Percentiles rank a stretch among this genome's conserved stretches.
Conservation (phyloP, 2,797 vertebrate species). For the Scolopax bukidnonensis region DNA sequence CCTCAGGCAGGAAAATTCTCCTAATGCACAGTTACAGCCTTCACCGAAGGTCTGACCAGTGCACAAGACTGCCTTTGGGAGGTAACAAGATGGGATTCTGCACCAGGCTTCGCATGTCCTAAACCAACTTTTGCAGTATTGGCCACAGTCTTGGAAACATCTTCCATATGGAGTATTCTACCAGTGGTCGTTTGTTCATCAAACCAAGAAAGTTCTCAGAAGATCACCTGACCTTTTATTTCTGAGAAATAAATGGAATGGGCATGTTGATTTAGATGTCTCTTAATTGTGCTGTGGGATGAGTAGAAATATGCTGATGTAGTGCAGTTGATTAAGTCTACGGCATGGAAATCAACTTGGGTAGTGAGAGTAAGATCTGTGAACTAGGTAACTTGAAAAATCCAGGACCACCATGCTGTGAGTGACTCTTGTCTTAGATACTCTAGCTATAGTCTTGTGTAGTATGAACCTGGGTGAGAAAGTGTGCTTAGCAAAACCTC, state of each 20-base stretch:
- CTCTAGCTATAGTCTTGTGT: too few species aligned
- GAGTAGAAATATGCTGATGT: neutral
- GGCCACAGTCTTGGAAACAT: neutral
- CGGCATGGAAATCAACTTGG: neutral
- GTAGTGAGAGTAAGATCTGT: neutral
- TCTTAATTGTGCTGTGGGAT: neutral
- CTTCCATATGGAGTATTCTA: neutral
- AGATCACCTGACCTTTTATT: conserved; percentile 23
- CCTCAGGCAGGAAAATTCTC: conserved; percentile 97
- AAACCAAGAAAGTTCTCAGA: conserved; percentile 15
- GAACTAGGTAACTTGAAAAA: neutral
- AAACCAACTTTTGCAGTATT: neutral
- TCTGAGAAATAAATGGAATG: conserved; percentile 66
- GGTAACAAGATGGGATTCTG: neutral
- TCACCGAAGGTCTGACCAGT: neutral
- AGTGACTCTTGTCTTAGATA: neutral
- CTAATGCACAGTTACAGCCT: conserved; percentile 67
- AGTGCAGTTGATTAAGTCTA: neutral
- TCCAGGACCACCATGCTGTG: neutral
- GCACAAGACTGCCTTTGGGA: conserved; percentile 13
- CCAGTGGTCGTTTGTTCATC: conserved; percentile 10
- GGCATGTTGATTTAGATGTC: conserved; percentile 16
- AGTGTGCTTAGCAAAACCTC: neutral
- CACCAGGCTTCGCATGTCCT: neutral
- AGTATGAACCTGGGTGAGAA: neutral